These are phyloP conservation scores for Synergus laeviventris DNA, from an alignment of 2,888 invertebrate species.

Conservation along the genomic window DNA sequence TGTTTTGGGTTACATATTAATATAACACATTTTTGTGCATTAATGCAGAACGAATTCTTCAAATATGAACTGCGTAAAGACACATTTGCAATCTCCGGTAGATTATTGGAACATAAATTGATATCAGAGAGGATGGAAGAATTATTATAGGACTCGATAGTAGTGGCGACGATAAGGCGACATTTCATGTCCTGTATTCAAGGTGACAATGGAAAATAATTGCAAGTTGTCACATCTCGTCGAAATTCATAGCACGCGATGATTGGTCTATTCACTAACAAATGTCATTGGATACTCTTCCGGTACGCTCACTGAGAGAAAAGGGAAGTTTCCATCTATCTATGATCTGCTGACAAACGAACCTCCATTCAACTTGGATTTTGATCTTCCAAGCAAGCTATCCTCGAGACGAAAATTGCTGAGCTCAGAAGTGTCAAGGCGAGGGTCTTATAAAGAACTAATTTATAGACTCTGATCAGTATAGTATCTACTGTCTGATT, in stretches of 20 bases:
- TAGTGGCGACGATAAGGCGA: constrained; percentile 16
- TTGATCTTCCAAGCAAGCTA: constrained; percentile 10
- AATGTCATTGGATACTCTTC: constrained; percentile 47
- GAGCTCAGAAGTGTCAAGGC: not conserved
- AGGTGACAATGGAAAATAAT: constrained; percentile 55
- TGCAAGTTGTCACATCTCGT: constrained; percentile 43
- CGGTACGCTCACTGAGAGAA: constrained; percentile 17
- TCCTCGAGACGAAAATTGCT: not conserved
- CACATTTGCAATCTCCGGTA: not conserved
- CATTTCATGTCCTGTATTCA: constrained; percentile 3
- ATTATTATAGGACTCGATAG: not conserved
- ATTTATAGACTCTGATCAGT: not conserved
- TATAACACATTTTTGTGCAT: not conserved
- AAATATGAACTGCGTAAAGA: not conserved
- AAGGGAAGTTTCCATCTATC: constrained; percentile 30
- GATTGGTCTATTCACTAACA: constrained; percentile 61
- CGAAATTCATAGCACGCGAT: constrained; percentile 39
- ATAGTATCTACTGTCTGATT: not conserved
- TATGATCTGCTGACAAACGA: constrained; percentile 56
- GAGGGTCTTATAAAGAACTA: not conserved
- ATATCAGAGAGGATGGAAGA: constrained; percentile 18
- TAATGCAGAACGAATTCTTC: not conserved
- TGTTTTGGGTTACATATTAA: not conserved
- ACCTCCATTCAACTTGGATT: constrained; percentile 57
- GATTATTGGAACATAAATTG: not conserved